Base-by-base conservation (phyloP, 2,113 vertebrate genomes). In the Cepphus grylle region DNA sequence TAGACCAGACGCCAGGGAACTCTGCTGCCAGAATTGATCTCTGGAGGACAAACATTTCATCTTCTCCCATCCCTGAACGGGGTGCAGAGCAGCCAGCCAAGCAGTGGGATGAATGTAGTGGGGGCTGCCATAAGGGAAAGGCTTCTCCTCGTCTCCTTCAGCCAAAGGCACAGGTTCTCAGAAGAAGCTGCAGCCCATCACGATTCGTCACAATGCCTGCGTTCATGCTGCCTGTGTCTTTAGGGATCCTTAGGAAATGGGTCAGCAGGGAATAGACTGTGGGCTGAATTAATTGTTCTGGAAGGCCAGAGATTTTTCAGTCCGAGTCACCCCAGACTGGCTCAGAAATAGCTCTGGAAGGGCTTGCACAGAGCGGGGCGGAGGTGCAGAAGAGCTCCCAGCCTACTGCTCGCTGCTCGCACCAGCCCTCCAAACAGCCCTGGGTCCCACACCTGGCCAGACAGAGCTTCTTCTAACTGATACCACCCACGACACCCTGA, bases 211-310 rank as follows among this genome's bases (percentile, higher is more conserved):
- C 47, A 21, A 49, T 5, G 0, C 49, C 26, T 27, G 56, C 1
- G 0, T 58, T 58, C 2, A 0, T n/a, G 53, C 67, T 55, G 82
- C 53, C 63, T n/a, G 30, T 62, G 52, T 88, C 77, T 50, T 32
- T 32, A 40, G 59, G 36, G 69, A 74, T 91, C 47, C 93, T 71
- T 49, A 79, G 69, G 52, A 95, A 84, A 76, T 65, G 45, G 70
- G 40, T 71, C 92, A 85, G 38, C 52, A 20, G 73, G 40, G 40
- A 83, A 43, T 21, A 66, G 25, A 2, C 55, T 65, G 32, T 67
- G 73, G 63, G 69, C 22, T 84, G 80, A 95, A 91, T 74, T 95
- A 93, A 95, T 91, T 91, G 72, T 84, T 89, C 86, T 87, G 91
- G 59, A 72, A 94, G 47, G 29, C 30, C 69, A 65, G 81, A 79